Evolutionary conservation across 2,113 vertebrate species (phyloP).

Genomic region (Hassar affinis): DNA sequence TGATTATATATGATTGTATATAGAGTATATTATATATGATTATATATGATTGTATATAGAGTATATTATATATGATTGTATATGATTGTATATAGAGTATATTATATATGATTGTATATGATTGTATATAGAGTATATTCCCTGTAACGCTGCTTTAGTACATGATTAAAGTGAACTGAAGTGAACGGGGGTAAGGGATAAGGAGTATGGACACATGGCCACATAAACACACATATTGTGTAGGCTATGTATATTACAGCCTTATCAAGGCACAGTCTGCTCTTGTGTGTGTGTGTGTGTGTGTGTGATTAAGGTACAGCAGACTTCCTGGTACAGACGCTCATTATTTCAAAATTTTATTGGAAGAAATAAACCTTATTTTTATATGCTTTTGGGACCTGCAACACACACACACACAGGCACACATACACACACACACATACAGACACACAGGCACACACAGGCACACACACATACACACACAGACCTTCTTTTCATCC

Average conservation of each 20-base stretch:
- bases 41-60: no score
- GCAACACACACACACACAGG: background rate
- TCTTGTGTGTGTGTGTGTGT: constrained; percentile 2
- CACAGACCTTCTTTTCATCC: background rate
- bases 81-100: no score
- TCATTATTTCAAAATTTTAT: constrained; percentile 19
- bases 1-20: no score
- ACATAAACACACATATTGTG: background rate
- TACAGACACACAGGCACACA: background rate
- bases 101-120: no score
- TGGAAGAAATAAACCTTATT: constrained; percentile 1
- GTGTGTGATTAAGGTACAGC: background rate
- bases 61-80: no score
- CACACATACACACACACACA: no score
- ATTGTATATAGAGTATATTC: no score
- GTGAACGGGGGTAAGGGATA: no score
- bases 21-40: no score
- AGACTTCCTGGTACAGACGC: background rate
- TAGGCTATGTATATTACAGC: background rate
- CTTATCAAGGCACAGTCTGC: background rate
- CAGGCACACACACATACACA: background rate
- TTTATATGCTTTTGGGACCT: background rate
- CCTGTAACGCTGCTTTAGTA: no score
- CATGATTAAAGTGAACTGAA: no score
- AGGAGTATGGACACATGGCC: background rate